These are phyloP conservation scores for Acanthochromis polyacanthus DNA, from an alignment of 2,113 vertebrate genomes.

Conservation along the genomic window DNA sequence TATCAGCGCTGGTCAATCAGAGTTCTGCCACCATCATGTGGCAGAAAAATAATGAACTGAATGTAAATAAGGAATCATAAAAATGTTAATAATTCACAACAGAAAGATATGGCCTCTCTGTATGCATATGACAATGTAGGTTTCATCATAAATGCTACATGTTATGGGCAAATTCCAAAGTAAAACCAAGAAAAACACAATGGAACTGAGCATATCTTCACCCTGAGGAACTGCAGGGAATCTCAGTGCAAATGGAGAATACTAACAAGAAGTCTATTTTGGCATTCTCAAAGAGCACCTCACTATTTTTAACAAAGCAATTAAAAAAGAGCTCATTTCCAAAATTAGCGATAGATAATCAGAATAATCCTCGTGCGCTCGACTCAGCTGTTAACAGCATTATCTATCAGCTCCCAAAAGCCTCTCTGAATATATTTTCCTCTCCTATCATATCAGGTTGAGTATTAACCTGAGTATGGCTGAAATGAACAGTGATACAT, in stretches of 20 bases:
- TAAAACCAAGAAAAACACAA: background rate
- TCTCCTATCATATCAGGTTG: conserved; percentile 16
- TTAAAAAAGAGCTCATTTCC: conserved; percentile 43
- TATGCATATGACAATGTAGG: background rate
- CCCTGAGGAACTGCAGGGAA: background rate
- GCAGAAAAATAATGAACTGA: too few relatives aligned
- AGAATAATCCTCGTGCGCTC: conserved; percentile 41
- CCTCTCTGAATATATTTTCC: conserved; percentile 29
- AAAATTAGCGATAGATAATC: conserved; percentile 44
- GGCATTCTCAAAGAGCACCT: conserved; percentile 10
- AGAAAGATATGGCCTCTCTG: background rate
- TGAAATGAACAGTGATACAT: conserved; percentile 31
- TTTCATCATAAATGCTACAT: background rate
- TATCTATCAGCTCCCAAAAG: conserved; percentile 43
- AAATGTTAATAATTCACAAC: background rate
- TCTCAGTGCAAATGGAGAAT: background rate
- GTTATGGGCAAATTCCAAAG: background rate
- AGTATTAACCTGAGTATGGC: conserved; percentile 52
- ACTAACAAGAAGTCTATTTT: background rate
- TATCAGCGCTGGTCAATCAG: too few relatives aligned
- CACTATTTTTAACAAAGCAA: conserved; percentile 35
- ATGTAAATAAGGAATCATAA: too few relatives aligned
- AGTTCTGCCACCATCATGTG: too few relatives aligned
- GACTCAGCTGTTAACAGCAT: conserved; percentile 46
- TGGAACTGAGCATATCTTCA: too few relatives aligned